Evolutionary conservation across 2,797 vertebrate species (phyloP), one percentile per base, ranked within the genome.

Genomic region (Galago senegalensis): DNA sequence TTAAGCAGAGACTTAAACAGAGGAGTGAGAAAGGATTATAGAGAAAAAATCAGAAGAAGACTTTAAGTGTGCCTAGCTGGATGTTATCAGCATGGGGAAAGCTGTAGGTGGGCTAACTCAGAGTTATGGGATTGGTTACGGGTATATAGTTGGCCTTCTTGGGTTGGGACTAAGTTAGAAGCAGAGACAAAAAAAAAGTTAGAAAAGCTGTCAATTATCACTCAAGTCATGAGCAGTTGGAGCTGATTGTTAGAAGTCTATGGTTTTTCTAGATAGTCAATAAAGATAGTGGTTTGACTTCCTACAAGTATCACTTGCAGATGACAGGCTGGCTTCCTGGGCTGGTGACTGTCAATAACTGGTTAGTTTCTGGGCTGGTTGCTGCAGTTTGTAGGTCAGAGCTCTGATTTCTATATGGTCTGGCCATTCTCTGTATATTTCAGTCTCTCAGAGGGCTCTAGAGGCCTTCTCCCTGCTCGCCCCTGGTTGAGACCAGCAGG

Each of bases 101-200:
- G 16, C 27, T n/a, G 16, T 23, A 70, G 53, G 10, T 27, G 5
- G 43, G 65, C 49, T 70, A 37, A 58, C 16, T 37, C 72, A 34
- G 70, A 81, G 9, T 46, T 72, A 9, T 5, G 21, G 16, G 3
- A 43, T 17, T 53, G 25, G 9, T 43, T 80, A 56, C 3, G 37
- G 56, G 4, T 82, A n/a, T 7, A 34, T 46, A 75, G 6, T 79
- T 75, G 20, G 27, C 40, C 80, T 87, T 84, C 63, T 83, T 16
- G 31, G 46, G 17, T 46, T 69, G 37, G 34, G 70, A n/a, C 40
- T 27, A 84, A 53, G 37, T 34, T 31, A 14, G 37, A 95, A 93
- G 46, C 34, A 88, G 58, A 93, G 20, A n/a, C 49, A 93, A 93
- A 81, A 81, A 83, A 53, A 53, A 53, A 53, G 49, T 43, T 40